Evolutionary conservation across 2,888 invertebrate genomes (phyloP).

Genomic region (Elegia similella): DNA sequence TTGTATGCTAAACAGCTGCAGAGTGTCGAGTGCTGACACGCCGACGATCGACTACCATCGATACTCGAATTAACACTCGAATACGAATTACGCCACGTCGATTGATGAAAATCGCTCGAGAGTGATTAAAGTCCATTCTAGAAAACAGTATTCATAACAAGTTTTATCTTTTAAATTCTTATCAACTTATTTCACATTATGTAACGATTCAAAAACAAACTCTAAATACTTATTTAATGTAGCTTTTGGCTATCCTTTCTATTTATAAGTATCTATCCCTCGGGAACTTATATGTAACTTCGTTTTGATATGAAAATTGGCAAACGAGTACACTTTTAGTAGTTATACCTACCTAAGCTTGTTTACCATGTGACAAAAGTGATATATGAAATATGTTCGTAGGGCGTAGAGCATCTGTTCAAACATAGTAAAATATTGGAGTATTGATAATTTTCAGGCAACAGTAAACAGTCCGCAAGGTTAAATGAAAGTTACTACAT

Average conservation of each 20-base stretch:
- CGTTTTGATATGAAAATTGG: no score
- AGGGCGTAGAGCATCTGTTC: conserved; percentile 30
- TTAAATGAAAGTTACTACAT: conserved; percentile 31
- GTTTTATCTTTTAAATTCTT: background rate
- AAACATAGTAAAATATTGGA: conserved; percentile 26
- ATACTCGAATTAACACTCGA: conserved; percentile 20
- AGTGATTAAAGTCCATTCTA: background rate
- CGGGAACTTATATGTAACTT: no score
- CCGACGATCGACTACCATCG: conserved; percentile 32
- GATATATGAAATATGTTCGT: background rate
- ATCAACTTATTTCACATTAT: background rate
- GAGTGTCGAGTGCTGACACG: conserved; percentile 20
- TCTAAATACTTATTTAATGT: background rate
- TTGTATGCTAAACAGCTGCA: conserved; percentile 66
- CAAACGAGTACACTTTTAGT: no score
- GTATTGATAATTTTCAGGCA: conserved; percentile 16
- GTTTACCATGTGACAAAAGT: conserved; percentile 1
- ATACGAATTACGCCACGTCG: background rate
- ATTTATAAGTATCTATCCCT: no score
- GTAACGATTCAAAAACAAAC: background rate
- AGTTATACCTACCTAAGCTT: background rate
- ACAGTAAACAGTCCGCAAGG: conserved; percentile 28
- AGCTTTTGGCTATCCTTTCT: no score
- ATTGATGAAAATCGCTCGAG: background rate
- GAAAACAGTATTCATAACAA: background rate